Base-by-base conservation (phyloP, 2,113 vertebrate species). In the Heterotis niloticus region DNA sequence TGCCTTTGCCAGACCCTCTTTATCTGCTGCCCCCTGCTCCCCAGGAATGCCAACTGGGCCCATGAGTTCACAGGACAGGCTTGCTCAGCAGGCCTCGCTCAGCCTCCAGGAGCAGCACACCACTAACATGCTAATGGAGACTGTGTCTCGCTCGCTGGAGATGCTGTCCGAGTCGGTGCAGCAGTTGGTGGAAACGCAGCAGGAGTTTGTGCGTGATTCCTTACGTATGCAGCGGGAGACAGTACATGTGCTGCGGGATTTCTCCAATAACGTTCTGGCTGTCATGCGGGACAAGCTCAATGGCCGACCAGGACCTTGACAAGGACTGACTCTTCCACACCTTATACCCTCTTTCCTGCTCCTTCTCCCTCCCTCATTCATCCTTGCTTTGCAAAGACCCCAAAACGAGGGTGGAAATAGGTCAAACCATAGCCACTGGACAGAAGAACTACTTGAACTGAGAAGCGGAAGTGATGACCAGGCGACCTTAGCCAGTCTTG, bases 231-330 rank as follows among this genome's bases (percentile, higher is more conserved):
- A 94, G 86, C 80, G 91, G 26, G 92, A 94, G 78, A 93, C 89
- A 0, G 90, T 94, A 65, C 89, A 91, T 70, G 89, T 91, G 78
- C 88, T 94, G 66, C 87, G 90, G 82, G 91, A 93, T 80, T 94
- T 94, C 84, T 89, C 92, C 16, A 85, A 88, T 0, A 91, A 91
- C 10, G 87, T 91, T 56, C 87, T 92, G 64, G 86, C 92, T 0
- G 86, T 92, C 72, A 90, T 93, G 87, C 91, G 91, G 1, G 92
- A 94, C 80, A 94, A 92, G 83, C 86, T 93, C 72, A 93, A 93
- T 0, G 92, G 92, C 2, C 87, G 90, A n/a, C 92, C 92, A 0
- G 84, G 89, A 0, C 88, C 91, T 80, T 89, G 54, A 74, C 13
- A 90, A 87, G 83, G 72, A 18, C 56, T 44, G 52, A 54, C 54